Base-by-base conservation (phyloP, 1,140 invertebrate species). In the Gonatopus flavifemur region DNA sequence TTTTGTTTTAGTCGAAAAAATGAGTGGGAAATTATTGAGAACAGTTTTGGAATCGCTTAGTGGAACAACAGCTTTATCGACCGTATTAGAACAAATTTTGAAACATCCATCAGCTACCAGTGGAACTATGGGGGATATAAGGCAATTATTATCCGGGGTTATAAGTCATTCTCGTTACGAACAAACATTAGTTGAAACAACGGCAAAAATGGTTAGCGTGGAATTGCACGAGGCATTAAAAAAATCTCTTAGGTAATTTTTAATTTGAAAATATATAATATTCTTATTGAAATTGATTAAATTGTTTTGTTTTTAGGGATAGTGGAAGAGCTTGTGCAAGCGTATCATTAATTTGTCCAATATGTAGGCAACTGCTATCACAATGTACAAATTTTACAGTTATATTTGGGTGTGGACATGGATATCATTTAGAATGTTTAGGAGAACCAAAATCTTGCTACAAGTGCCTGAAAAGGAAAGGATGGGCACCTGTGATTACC, bases 81-180 rank as follows among this genome's bases (percentile, higher is more conserved):
- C 60, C 4, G 74, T 78, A 43, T 47, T 78, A 31, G 76, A 78
- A 41, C 67, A 76, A 49, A 77, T 78, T 48, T 50, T 78, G 24
- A 76, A 76, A 54, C 75, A 78, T 62, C 76, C 76, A 19, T 46
- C 76, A 44, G 69, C 71, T n/a, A 77, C 69, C 20, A 67, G 72
- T 38, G 76, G 75, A 10, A 77, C 74, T 1, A 76, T 78, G 41
- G 76, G 76, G 33, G 76, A 78, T 50, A 75, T 78, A 45, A 54
- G 73, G 46, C 69, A 72, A 55, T 47, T 78, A 3, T 46, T 77
- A 1, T 72, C 70, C 16, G 70, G 74, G n/a, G 76, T 78, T 12
- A 59, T 78, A 12, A 71, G 67, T 13, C 75, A 77, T 48, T 76
- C 76, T 13, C 62, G 66, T 32, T 78, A 78, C 12, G 76, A 78